Conservation (phyloP, 2,113 vertebrate genomes). For the Boulengeromyrus knoepffleri region DNA sequence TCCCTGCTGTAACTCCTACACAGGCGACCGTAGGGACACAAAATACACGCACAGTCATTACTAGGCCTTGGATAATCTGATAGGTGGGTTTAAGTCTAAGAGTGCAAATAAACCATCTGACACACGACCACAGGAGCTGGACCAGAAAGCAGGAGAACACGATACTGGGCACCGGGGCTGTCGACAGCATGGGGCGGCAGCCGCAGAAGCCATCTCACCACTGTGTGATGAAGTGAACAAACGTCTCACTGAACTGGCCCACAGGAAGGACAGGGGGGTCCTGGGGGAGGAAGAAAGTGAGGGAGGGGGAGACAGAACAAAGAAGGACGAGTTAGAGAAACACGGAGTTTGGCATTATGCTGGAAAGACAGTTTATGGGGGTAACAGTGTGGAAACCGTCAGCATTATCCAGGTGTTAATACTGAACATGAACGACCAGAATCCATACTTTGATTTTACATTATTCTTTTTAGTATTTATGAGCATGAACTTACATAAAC, state of each 20-base stretch:
- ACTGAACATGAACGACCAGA: not conserved
- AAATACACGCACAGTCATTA: not conserved
- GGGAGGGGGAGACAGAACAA: not conserved
- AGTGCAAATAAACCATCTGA: not conserved
- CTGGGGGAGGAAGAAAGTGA: conserved; percentile 51
- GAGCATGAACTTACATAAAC: not conserved
- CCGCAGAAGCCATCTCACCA: conserved; percentile 70
- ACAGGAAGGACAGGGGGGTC: conserved; percentile 91
- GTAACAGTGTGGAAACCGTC: not conserved
- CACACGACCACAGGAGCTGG: not conserved
- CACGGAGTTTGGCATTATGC: not conserved
- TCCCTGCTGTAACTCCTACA: not conserved
- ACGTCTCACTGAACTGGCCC: conserved; percentile 90
- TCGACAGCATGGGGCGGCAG: conserved; percentile 38
- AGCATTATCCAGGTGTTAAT: not conserved
- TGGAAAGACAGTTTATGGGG: not conserved
- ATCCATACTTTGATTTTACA: not conserved
- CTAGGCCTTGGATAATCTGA: not conserved
- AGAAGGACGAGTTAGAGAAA: not conserved
- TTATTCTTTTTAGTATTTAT: not conserved
- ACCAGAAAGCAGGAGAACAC: not conserved
- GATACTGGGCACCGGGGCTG: conserved; percentile 51
- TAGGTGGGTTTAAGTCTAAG: not conserved
- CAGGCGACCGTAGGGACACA: not conserved
- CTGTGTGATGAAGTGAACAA: conserved; percentile 97